A percentile compares a stretch with the other conserved stretches of the same genome.
phyloP scores from a whole-genome alignment of 2,888 invertebrate genomes.

The Camptogramma bilineatum region DNA sequence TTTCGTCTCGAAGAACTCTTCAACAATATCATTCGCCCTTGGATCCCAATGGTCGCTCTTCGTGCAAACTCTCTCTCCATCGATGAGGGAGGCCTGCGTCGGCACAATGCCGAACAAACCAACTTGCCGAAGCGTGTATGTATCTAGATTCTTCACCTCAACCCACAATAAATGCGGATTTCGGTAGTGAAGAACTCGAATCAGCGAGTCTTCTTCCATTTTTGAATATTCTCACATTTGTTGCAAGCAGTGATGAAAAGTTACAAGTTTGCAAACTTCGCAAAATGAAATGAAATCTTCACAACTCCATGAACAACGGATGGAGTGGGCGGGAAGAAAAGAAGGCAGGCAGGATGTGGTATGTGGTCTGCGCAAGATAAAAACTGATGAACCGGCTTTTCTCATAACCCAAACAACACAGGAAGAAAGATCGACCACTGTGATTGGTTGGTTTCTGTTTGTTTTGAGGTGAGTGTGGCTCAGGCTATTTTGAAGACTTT shows the following conservation, averaged over 20 bases:
- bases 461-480: too few relatives aligned
- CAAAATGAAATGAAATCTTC: too few relatives aligned
- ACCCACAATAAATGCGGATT: constrained; percentile 32
- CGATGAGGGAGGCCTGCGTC: constrained; percentile 7
- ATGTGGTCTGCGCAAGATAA: too few relatives aligned
- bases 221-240: constrained; percentile 9
- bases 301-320: too few relatives aligned
- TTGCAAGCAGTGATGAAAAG: background rate
- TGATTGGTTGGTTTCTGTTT: too few relatives aligned
- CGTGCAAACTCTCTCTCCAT: constrained; percentile 22
- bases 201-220: constrained; percentile 26
- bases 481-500: too few relatives aligned
- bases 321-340: too few relatives aligned
- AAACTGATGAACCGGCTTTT: too few relatives aligned
- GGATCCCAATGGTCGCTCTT: constrained; percentile 27
- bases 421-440: too few relatives aligned
- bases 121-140: constrained; percentile 17
- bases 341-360: too few relatives aligned
- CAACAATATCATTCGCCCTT: constrained; percentile 12
- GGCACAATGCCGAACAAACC: constrained; percentile 31
- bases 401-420: too few relatives aligned
- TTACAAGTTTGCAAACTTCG: background rate
- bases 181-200: constrained; percentile 19
- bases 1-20: constrained; percentile 26
- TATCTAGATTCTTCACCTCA: constrained; percentile 23